Evolutionary conservation across 2,113 vertebrate species (phyloP), one percentile per base, ranked within the genome.

Genomic region (Lycocorax pyrrhopterus): DNA sequence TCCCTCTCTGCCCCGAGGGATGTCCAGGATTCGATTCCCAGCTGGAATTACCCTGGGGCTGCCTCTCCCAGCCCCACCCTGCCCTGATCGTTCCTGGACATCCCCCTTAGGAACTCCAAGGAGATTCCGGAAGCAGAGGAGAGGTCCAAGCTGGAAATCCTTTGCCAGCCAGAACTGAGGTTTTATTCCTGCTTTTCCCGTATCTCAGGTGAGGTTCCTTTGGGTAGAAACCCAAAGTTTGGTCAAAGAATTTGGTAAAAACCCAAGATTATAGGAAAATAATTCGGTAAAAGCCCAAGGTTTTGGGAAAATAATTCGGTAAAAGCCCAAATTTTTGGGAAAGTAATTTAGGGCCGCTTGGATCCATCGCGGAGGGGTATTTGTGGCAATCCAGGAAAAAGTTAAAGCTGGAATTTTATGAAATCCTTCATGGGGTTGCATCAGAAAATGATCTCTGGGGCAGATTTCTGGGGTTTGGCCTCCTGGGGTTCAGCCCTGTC

Each of bases 301-400:
- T 41, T 49, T 37, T 26, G 43, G 7, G 4, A 27, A 72, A 44
- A 11, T 22, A 37, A 63, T 46, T 14, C 7, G 16, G 21, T 12
- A 33, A 30, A 30, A 83, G 7, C 37, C 23, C 26, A 4, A 8
- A 1, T 2, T 41, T 49, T 37, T 26, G 43, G 8, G 4, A 27
- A 72, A 44, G 15, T 22, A 37, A 63, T 46, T 14, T 11, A 22
- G 58, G 29, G n/a, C 16, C 4, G 0, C 29, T 51, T 10, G 39
- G 19, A 46, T 22, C 5, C 19, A 1, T 14, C 30, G 1, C 12
- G 22, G 43, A 41, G 25, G 9, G 6, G 13, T 3, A 6, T 30
- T 47, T 63, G 39, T 41, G 84, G 20, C 7, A 27, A 30, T 6
- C 21, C 43, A 67, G 78, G 30, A 62, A 26, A 11, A 12, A 30